Evolutionary conservation across 2,797 vertebrate genomes (phyloP), one percentile per base, ranked within the genome.

Genomic region (Phalanger gymnotis): DNA sequence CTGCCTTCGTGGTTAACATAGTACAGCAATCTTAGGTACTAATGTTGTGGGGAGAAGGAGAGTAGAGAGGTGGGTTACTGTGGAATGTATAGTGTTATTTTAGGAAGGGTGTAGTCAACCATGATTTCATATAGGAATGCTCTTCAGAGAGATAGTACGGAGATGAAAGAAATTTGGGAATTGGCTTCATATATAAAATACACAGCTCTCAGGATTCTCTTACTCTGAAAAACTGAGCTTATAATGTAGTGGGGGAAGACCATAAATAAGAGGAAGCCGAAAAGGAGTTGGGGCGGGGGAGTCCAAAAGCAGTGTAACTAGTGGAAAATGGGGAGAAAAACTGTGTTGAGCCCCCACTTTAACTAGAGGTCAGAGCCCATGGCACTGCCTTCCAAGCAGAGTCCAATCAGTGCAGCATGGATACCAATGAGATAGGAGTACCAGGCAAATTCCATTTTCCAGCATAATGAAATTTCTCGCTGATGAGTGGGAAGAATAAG

Each of bases 31-130:
- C 92, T 95, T 53, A 27, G 0, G 31, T 93, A 94, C 94, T 54
- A 96, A 66, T 91, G 57, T 9, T 6, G 40, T n/a, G 4, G 90
- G 89, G 90, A 81, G 61, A 96, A 94, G 94, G 90, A 14, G 2
- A 40, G 22, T 3, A 81, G 40, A 81, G 91, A 93, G 93, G 54
- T 22, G 31, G 56, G 9, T 87, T 87, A 51, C 40, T 56, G 92
- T 2, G n/a, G 93, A 93, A 95, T 9, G 34, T 51, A 9, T 0
- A 1, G 91, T 95, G 94, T 97, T 96, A 96, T 97, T 98, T 97
- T 95, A 96, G 93, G 95, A 96, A 95, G 94, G 96, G 96, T 10
- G 94, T 96, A 96, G 92, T 57, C 47, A 91, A 54, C 92, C 89
- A 53, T 16, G 95, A 66, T 92, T 96, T 87, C 1, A 40, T 53